These are phyloP conservation scores for Pipistrellus pipistrellus DNA, from an alignment of 2,797 vertebrate genomes.

Conservation along the genomic window DNA sequence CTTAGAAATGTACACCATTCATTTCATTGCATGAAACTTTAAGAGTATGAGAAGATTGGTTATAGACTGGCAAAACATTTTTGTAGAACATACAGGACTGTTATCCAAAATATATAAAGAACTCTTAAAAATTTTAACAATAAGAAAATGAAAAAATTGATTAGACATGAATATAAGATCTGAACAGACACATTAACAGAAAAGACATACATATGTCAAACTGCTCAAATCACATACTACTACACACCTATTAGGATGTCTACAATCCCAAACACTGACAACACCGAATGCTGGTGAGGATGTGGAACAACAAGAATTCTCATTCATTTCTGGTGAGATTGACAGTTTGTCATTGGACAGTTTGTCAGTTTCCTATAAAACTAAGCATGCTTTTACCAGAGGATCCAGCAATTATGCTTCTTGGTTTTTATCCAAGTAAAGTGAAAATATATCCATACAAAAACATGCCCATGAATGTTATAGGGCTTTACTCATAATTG, in stretches of 20 bases:
- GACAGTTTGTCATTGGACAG: not conserved
- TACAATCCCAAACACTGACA: not conserved
- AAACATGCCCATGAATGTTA: not conserved
- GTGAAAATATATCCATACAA: not conserved
- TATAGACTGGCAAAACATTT: not conserved
- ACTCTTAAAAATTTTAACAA: not conserved
- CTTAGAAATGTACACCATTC: not conserved
- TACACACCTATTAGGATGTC: not conserved
- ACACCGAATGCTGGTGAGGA: not conserved
- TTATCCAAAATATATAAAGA: not conserved
- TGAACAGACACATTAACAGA: not conserved
- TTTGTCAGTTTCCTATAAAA: not conserved
- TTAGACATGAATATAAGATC: not conserved
- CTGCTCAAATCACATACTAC: not conserved
- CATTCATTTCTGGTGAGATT: not conserved
- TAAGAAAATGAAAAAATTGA: not conserved
- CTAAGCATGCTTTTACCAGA: not conserved
- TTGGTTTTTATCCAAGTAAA: not conserved
- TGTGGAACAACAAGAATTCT: not conserved
- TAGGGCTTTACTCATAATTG: not conserved
- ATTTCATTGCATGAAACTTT: not conserved
- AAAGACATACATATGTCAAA: not conserved
- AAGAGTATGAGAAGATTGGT: not conserved
- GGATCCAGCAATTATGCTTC: not conserved
- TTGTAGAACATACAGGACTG: slow-evolving; percentile 1